Conservation (phyloP, 1,140 invertebrate genomes). For the Musca vetustissima region DNA sequence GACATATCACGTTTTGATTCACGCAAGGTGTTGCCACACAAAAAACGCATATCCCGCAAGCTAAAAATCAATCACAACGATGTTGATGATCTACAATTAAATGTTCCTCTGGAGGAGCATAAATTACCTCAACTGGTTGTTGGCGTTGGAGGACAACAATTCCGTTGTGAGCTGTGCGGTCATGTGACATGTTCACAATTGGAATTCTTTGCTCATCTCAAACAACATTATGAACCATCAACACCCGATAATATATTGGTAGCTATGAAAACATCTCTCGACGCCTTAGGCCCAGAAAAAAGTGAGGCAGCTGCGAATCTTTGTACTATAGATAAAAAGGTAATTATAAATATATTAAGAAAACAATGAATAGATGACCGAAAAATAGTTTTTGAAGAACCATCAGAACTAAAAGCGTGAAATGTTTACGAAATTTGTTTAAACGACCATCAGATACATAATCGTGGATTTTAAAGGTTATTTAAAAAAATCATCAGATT, state of each 20-base stretch:
- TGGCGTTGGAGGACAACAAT: constrained; percentile 39
- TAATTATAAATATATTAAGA: not conserved
- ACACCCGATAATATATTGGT: constrained; percentile 45
- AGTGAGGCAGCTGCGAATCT: not conserved
- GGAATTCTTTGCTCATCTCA: constrained; percentile 75
- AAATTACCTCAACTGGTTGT: constrained; percentile 12
- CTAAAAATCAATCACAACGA: constrained; percentile 56
- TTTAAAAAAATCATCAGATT: too few species aligned
- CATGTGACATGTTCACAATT: constrained; percentile 65
- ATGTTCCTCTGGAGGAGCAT: not conserved
- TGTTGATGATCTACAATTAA: constrained; percentile 11
- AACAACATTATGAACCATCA: constrained; percentile 71
- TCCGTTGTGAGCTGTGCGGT: constrained; percentile 70
- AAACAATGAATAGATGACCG: not conserved
- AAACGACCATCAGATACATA: too few species aligned
- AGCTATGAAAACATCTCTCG: constrained; percentile 52
- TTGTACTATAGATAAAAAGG: constrained; percentile 19
- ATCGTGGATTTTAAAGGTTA: too few species aligned
- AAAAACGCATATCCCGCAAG: constrained; percentile 62
- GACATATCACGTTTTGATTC: constrained; percentile 27
- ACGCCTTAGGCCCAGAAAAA: constrained; percentile 30
- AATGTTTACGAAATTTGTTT: too few species aligned
- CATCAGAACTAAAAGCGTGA: too few species aligned
- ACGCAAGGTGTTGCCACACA: constrained; percentile 58
- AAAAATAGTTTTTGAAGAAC: too few species aligned